Percentiles rank a stretch among this genome's conserved stretches.
Conservation (phyloP, 2,797 vertebrate species). For the Podarcis lilfordi region DNA sequence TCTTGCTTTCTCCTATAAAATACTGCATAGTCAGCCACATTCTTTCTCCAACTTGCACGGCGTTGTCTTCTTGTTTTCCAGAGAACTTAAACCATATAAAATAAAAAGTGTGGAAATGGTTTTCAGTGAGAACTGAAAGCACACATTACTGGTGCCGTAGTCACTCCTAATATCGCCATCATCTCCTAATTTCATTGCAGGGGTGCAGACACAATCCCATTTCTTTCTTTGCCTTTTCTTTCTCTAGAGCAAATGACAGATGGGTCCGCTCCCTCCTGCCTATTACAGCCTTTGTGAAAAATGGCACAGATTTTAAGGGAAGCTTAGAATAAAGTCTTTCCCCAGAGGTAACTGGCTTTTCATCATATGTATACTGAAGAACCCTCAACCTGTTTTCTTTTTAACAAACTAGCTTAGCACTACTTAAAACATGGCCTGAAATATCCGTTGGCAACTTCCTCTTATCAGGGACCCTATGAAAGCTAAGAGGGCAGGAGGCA, state of each 20-base stretch:
- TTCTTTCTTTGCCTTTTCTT: neutral
- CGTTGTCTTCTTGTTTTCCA: neutral
- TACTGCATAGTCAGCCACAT: neutral
- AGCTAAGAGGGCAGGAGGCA: neutral
- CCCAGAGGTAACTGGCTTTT: neutral
- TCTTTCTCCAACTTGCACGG: neutral
- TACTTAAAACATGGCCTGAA: neutral
- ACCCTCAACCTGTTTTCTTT: neutral
- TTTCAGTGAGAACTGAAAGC: neutral
- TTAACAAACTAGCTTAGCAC: too few species aligned
- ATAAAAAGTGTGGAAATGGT: neutral
- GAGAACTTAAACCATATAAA: slow-evolving; percentile 10
- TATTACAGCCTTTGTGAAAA: neutral
- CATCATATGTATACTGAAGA: too few species aligned
- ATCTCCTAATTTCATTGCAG: neutral
- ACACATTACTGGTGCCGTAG: neutral
- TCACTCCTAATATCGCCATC: neutral
- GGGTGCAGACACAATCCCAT: neutral
- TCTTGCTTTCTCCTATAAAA: too few species aligned
- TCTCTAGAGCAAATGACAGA: neutral
- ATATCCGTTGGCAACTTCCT: neutral
- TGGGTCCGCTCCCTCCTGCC: neutral
- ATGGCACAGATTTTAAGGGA: too few species aligned
- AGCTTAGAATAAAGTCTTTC: too few species aligned
- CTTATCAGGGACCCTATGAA: neutral